phyloP scores from a whole-genome alignment of 2,888 invertebrate species.

The Argyresthia albistria region DNA sequence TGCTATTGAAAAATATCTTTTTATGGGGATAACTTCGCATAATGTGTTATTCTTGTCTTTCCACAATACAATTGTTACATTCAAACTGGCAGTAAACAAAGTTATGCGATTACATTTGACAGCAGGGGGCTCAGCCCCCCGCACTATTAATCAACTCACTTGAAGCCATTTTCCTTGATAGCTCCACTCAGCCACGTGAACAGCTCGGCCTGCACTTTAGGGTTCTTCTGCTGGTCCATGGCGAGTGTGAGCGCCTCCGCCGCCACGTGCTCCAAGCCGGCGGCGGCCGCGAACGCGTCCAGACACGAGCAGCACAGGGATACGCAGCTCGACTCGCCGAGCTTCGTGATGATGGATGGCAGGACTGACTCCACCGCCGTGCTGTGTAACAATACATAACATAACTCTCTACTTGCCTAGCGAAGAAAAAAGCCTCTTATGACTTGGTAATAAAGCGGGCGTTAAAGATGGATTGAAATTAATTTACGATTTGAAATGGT shows the following conservation, averaged over 20 bases:
- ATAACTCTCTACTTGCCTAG: too few species aligned
- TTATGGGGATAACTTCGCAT: too few species aligned
- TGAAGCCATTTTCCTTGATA: conserved; percentile 86
- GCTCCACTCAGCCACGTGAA: conserved; percentile 85
- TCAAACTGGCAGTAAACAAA: too few species aligned
- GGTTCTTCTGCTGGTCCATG: conserved; percentile 88
- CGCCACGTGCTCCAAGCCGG: conserved; percentile 81
- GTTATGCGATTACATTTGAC: too few species aligned
- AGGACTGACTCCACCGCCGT: conserved; percentile 83
- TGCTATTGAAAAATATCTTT: too few species aligned
- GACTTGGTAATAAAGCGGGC: too few species aligned
- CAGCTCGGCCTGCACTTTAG: conserved; percentile 88
- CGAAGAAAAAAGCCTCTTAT: too few species aligned
- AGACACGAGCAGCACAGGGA: conserved; percentile 78
- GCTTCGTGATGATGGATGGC: conserved; percentile 86
- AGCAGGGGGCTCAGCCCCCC: too few species aligned
- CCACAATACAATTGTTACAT: too few species aligned
- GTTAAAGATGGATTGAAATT: too few species aligned
- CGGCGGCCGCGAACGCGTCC: conserved; percentile 84
- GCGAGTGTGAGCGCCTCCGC: conserved; percentile 81
- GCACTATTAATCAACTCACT: background rate
- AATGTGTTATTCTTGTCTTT: too few species aligned
- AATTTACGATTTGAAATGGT: too few species aligned
- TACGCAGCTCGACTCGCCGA: conserved; percentile 88
- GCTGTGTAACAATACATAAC: conserved; percentile 38